Percentiles rank a stretch among this genome's conserved stretches.
Conservation (phyloP, 2,888 invertebrate genomes). For the Ariolimax columbianus region DNA sequence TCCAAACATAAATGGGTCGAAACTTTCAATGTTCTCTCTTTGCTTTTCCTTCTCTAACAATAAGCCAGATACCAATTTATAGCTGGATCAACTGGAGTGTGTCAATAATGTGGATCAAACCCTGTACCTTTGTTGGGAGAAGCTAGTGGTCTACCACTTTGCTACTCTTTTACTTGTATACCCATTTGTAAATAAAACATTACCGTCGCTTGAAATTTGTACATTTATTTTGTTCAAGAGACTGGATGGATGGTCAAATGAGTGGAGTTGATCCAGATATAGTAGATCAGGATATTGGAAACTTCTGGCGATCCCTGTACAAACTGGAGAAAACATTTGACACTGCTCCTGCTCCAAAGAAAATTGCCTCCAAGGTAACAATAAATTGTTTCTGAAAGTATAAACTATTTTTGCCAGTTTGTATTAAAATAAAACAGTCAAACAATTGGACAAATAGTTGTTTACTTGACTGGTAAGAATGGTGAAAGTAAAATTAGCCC, state of each 20-base stretch:
- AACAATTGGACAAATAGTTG: not conserved
- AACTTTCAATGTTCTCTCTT: too few species aligned
- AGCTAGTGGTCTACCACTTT: too few species aligned
- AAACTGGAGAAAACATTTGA: conserved; percentile 92
- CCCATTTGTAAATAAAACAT: too few species aligned
- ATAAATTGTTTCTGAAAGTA: not conserved
- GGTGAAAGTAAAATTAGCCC: not conserved
- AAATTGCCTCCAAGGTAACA: conserved; percentile 84
- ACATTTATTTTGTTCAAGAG: conserved; percentile 75
- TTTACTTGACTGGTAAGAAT: not conserved
- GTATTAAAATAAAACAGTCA: not conserved
- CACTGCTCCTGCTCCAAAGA: conserved; percentile 86
- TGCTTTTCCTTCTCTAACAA: too few species aligned
- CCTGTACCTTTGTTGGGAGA: too few species aligned
- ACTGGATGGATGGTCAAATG: conserved; percentile 91
- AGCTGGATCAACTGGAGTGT: too few species aligned
- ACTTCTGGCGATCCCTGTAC: conserved; percentile 86
- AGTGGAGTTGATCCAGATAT: conserved; percentile 91
- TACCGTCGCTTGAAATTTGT: too few species aligned
- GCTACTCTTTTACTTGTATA: too few species aligned
- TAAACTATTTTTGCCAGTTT: not conserved
- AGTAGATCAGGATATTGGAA: conserved; percentile 89
- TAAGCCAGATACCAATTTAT: too few species aligned
- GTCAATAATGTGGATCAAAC: too few species aligned
- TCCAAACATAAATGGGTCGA: too few species aligned